These are phyloP conservation scores for Troides helena DNA, from an alignment of 2,888 invertebrate species.

Conservation along the genomic window DNA sequence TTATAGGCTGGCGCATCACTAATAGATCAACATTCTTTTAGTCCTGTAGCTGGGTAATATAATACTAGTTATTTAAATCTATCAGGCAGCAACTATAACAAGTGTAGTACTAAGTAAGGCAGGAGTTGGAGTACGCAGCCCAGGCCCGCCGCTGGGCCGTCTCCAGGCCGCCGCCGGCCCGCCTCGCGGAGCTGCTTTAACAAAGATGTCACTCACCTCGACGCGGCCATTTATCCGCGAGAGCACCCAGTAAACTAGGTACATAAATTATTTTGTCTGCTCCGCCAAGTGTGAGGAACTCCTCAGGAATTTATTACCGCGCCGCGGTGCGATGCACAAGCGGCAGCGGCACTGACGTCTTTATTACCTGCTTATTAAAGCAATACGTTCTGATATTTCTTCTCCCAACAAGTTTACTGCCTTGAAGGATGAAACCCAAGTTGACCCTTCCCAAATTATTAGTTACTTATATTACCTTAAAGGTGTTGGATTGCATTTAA, in stretches of 20 bases:
- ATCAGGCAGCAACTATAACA: background rate
- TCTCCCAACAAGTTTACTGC: no score
- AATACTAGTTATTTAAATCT: background rate
- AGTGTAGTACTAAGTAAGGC: background rate
- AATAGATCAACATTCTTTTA: no score
- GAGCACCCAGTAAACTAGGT: slow-evolving; percentile 76
- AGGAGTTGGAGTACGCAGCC: background rate
- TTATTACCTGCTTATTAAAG: no score
- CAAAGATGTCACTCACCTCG: slow-evolving; percentile 75
- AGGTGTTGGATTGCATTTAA: no score
- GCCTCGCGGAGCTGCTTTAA: slow-evolving; percentile 44
- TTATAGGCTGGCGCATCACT: no score
- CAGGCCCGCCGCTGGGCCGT: slow-evolving; percentile 20
- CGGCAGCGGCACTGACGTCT: slow-evolving; percentile 35
- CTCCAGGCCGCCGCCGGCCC: slow-evolving; percentile 20
- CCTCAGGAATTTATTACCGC: slow-evolving; percentile 73
- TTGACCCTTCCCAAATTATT: no score
- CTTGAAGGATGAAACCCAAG: no score
- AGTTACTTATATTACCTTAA: no score
- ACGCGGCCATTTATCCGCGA: slow-evolving; percentile 66
- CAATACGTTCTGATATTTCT: no score
- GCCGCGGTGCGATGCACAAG: slow-evolving; percentile 38
- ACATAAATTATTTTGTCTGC: slow-evolving; percentile 79
- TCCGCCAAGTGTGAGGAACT: slow-evolving; percentile 75
- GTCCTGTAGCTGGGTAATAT: no score